phyloP scores from a whole-genome alignment of 1,140 invertebrate genomes.

The Drosophila baimaii region DNA sequence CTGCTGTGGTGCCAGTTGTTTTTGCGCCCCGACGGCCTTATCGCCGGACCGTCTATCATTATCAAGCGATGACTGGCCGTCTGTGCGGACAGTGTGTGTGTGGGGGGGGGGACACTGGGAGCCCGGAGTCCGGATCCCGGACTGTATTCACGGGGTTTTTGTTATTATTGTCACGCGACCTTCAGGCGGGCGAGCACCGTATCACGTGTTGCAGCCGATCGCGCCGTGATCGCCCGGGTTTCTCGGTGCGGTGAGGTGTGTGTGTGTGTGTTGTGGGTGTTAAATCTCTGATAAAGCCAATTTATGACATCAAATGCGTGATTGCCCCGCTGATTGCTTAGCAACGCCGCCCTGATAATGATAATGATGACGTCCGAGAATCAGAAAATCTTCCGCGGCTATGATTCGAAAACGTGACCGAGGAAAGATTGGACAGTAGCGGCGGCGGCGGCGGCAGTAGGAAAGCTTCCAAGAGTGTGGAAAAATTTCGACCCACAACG shows the following conservation, averaged over 20 bases:
- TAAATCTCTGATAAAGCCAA: constrained; percentile 64
- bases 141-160: constrained; percentile 36
- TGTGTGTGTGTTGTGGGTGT: constrained; percentile 47
- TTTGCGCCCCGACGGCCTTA: constrained; percentile 48
- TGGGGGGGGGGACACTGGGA: constrained; percentile 1
- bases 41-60: constrained; percentile 52
- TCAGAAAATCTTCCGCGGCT: constrained; percentile 62
- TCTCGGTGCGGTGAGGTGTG: neutral
- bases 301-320: constrained; percentile 50
- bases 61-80: constrained; percentile 38
- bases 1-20: constrained; percentile 73
- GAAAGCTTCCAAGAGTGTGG: constrained; percentile 71
- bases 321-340: constrained; percentile 49
- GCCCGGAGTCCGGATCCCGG: constrained; percentile 4
- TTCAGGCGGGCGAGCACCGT: constrained; percentile 29
- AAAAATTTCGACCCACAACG: constrained; percentile 50
- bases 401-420: constrained; percentile 57
- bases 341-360: constrained; percentile 41
- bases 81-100: neutral
- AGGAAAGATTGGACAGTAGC: constrained; percentile 17
- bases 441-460: constrained; percentile 27
- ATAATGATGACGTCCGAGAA: constrained; percentile 16
- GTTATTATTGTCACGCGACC: constrained; percentile 77
- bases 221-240: constrained; percentile 68
- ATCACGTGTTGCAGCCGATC: constrained; percentile 70